These are phyloP conservation scores for Phorcus lineatus DNA, from an alignment of 2,888 invertebrate species.

Conservation along the genomic window DNA sequence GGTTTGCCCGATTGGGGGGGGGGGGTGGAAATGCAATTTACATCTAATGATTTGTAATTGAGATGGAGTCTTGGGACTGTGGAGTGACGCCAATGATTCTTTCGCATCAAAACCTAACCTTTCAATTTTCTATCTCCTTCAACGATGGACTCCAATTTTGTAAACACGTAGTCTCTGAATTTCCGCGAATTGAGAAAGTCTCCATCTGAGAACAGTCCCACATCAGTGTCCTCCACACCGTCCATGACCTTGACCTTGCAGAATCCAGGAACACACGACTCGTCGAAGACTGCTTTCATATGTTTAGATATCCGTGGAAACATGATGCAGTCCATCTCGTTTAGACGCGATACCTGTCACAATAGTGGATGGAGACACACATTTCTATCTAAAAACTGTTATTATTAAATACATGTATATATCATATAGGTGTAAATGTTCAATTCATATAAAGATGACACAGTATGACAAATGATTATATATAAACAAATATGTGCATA, in stretches of 20 bases:
- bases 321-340: background rate
- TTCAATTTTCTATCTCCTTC: background rate
- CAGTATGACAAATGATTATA: too few species aligned
- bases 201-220: background rate
- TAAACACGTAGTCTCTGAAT: background rate
- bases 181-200: background rate
- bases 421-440: too few species aligned
- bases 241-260: constrained; percentile 5
- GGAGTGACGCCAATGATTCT: too few species aligned
- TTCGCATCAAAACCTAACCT: background rate
- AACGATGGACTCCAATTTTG: background rate
- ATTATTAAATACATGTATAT: too few species aligned
- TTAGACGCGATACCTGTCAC: background rate
- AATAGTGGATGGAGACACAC: background rate
- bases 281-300: background rate
- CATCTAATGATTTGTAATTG: too few species aligned
- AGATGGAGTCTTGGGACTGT: too few species aligned
- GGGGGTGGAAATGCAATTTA: too few species aligned
- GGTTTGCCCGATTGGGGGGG: too few species aligned
- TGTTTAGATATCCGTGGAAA: background rate
- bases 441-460: too few species aligned
- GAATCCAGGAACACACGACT: background rate
- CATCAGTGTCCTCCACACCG: background rate
- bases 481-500: too few species aligned
- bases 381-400: too few species aligned